Evolutionary conservation across 1,140 invertebrate species (phyloP).

Genomic region (Ridgeia piscesae): DNA sequence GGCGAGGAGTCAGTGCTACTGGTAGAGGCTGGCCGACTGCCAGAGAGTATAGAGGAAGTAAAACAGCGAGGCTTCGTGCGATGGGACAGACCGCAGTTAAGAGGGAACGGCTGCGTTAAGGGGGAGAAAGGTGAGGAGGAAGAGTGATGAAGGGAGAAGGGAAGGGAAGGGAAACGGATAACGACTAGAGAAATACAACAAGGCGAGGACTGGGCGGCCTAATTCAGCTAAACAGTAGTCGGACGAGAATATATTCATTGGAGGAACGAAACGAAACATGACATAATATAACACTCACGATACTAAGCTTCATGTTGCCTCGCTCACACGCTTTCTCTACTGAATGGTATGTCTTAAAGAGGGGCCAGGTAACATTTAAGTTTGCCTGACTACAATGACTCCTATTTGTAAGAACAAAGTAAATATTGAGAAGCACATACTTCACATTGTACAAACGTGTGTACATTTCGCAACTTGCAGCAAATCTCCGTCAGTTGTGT

Average conservation of each 20-base stretch:
- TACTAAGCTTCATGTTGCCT: neutral
- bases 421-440: neutral
- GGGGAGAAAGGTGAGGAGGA: too few relatives aligned
- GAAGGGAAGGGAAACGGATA: too few relatives aligned
- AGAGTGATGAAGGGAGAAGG: too few relatives aligned
- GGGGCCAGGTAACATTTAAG: neutral
- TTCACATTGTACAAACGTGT: neutral
- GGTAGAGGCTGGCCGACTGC: too few relatives aligned
- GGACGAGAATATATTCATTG: neutral
- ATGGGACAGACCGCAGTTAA: too few relatives aligned
- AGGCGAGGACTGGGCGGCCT: too few relatives aligned
- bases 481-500: neutral
- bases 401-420: neutral
- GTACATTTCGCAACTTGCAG: neutral
- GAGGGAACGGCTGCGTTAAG: too few relatives aligned
- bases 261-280: neutral
- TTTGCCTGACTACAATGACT: neutral
- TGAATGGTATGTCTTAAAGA: neutral
- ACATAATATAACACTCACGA: neutral
- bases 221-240: neutral
- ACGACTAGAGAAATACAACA: too few relatives aligned
- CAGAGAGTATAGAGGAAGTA: too few relatives aligned
- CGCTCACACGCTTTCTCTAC: neutral
- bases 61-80: too few relatives aligned
- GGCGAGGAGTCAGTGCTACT: too few relatives aligned